Evolutionary conservation across 2,888 invertebrate species (phyloP), one percentile per base, ranked within the genome.

Genomic region (Conistra vaccinii): DNA sequence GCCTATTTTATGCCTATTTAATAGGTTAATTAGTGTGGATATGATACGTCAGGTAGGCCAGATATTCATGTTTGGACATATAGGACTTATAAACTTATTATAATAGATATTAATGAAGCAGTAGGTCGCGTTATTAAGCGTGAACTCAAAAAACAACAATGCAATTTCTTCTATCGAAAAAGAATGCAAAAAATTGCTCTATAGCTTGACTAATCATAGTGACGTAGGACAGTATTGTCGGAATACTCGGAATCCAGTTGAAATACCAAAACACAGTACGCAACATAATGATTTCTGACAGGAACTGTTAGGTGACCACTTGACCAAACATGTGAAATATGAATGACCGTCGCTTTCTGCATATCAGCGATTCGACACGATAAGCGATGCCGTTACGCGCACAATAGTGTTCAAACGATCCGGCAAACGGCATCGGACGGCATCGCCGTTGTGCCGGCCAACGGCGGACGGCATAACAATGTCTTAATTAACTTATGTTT

Each of bases 331-430:
- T 86, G 85, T 85, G 84, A 83, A 88, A 89, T 85, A 86, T 85
- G 89, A 81, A 85, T 85, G 88, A 81, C 75, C 86, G 85, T 81
- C 71, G 76, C 86, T 85, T 89, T 91, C 87, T 88, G 88, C 87
- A 90, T 89, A 89, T 88, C 84, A 86, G 74, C 85, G 88, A 92
- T 92, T 91, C 90, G 91, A 87, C 87, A 91, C 92, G 91, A 90
- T 88, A 83, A 85, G 75, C 73, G 82, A 87, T 89, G 85, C 93
- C 93, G 93, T 92, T 93, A 93, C 71, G 81, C 85, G 81, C 81
- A 92, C 92, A 92, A 92, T 91, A 85, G 89, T 83, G 77, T 78
- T 78, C 87, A 86, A 90, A 91, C 78, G 80, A 87, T 87, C 80
- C 76, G 73, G 87, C 82, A 87, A 90, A 79, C 80, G 74, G 88